phyloP scores from a whole-genome alignment of 2,888 invertebrate genomes.

The Cerceris ruficornis region DNA sequence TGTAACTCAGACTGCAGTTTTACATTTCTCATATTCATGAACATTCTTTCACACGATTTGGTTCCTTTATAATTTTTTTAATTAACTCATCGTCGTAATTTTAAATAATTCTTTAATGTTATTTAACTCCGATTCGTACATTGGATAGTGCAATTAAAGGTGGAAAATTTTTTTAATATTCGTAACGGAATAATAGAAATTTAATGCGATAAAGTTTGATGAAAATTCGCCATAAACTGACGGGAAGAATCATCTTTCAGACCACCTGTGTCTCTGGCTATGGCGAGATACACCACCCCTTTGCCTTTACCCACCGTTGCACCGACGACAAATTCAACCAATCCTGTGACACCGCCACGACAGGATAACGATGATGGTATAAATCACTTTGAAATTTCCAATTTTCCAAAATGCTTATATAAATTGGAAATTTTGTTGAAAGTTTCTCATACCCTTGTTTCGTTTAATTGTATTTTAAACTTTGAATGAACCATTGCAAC shows the following conservation, averaged over 20 bases:
- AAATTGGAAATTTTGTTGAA: background rate
- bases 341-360: conserved; percentile 78
- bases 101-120: no score
- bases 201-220: background rate
- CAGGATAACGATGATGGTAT: conserved; percentile 87
- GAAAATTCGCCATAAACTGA: conserved; percentile 3
- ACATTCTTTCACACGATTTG: no score
- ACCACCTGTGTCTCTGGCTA: conserved; percentile 90
- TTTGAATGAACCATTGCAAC: conserved; percentile 7
- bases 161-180: background rate
- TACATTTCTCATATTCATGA: no score
- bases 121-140: no score
- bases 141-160: no score
- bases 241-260: conserved; percentile 80
- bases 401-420: background rate
- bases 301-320: conserved; percentile 79
- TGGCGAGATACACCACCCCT: conserved; percentile 84
- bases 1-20: background rate
- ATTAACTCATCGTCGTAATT: no score
- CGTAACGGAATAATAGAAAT: background rate
- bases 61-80: no score
- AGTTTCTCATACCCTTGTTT: background rate
- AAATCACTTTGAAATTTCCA: conserved; percentile 4
- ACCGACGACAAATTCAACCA: conserved; percentile 78
- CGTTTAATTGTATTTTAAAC: background rate